These are phyloP conservation scores for Odontamblyopus rebecca DNA, from an alignment of 2,797 vertebrate species.

Conservation along the genomic window DNA sequence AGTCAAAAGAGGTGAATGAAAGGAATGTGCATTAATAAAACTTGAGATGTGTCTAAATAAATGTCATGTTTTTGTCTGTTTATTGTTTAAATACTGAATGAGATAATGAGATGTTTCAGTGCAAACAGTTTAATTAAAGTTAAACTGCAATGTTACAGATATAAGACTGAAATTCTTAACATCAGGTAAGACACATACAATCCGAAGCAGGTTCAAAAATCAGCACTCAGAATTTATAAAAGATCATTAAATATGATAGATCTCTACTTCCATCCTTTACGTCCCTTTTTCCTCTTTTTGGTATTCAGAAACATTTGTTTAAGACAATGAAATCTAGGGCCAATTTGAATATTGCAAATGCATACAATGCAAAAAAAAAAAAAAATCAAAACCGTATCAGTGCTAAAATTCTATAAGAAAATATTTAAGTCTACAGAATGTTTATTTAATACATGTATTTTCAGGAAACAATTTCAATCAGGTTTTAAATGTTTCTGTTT, in stretches of 20 bases:
- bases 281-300: no score
- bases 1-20: constrained; percentile 78
- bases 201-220: background rate
- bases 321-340: background rate
- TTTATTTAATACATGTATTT: background rate
- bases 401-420: background rate
- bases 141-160: constrained; percentile 1
- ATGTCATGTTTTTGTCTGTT: constrained; percentile 55
- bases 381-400: background rate
- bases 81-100: background rate
- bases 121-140: constrained; percentile 39
- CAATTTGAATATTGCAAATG: background rate
- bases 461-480: background rate
- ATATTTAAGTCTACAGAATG: background rate
- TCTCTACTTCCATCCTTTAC: no score
- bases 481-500: background rate
- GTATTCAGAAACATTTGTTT: background rate
- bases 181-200: background rate
- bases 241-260: background rate
- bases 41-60: constrained; percentile 54
- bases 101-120: constrained; percentile 11
- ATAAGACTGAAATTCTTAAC: constrained; percentile 35
- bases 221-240: background rate
- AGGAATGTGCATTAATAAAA: constrained; percentile 83
- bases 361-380: background rate